Conservation (phyloP, 1,140 invertebrate species). For the Charaxes varanes region DNA sequence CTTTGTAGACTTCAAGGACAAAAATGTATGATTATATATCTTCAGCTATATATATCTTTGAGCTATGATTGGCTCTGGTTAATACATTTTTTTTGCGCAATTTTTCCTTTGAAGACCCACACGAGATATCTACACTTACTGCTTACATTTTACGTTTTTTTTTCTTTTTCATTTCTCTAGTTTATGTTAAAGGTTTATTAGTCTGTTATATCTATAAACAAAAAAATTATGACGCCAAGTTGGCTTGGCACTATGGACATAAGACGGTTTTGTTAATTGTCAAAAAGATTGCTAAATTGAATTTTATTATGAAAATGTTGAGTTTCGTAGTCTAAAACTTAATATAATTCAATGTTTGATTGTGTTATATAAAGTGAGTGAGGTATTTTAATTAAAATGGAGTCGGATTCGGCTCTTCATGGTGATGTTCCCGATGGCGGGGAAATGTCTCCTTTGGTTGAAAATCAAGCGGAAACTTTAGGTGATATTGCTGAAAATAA, state of each 20-base stretch:
- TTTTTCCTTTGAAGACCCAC: no score
- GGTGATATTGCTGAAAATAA: constrained; percentile 58
- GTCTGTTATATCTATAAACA: constrained; percentile 10
- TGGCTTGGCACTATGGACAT: constrained; percentile 37
- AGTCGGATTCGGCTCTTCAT: constrained; percentile 57
- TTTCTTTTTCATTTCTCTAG: no score
- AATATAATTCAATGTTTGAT: constrained; percentile 56
- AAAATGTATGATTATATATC: no score
- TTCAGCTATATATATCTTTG: no score
- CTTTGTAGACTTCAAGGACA: no score
- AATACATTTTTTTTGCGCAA: no score
- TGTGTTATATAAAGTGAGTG: constrained; percentile 19
- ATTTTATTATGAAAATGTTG: constrained; percentile 42
- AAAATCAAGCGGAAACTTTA: constrained; percentile 51
- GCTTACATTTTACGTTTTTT: no score
- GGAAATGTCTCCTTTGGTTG: constrained; percentile 61
- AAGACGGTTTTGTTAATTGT: constrained; percentile 38
- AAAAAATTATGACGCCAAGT: constrained; percentile 43
- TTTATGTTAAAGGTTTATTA: no score
- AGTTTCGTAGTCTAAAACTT: constrained; percentile 29
- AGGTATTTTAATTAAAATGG: constrained; percentile 44
- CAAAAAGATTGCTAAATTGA: constrained; percentile 45
- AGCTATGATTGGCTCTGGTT: no score
- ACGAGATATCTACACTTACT: no score
- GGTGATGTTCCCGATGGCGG: constrained; percentile 65